Evolutionary conservation across 2,113 vertebrate genomes (phyloP), one percentile per base, ranked within the genome.

Genomic region (Artemisiospiza belli): DNA sequence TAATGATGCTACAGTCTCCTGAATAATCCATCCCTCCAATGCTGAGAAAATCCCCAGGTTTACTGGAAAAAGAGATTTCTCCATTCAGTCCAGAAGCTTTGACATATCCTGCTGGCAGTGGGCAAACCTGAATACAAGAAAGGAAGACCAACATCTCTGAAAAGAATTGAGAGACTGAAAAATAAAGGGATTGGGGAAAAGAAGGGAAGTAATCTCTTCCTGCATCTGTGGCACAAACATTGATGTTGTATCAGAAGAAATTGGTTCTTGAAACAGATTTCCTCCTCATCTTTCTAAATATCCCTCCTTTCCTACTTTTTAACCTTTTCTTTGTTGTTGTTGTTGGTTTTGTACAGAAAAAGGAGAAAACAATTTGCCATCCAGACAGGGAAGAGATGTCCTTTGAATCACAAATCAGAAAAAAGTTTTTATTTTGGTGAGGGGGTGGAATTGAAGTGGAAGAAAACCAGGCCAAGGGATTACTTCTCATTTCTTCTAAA

Each of bases 401-500:
- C 52, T 87, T 87, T 94, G 74, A 93, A 91, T 89, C 24, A 86
- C 46, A 94, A 95, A 96, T 77, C 28, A 59, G 52, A 70, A 37
- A 89, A 87, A 70, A 6, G n/a, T 66, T 76, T 82, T 89, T 80
- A 37, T 83, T 82, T 59, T 7, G 8, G 9, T 22, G 57, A 91
- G 70, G 46, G 64, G 41, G 30, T 74, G 57, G 73, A 92, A n/a
- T 83, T 85, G 66, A 91, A 83, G 46, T 66, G 58, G 78, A 89
- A 78, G 49, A 89, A 96, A 96, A 88, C 61, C 77, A 94, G 75
- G 74, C 87, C 86, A 95, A 83, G 44, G 35, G 57, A 91, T 95
- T 90, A 83, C 82, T 78, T 93, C 51, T 79, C 66, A 83, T 88
- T 90, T 89, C 51, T 90, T 82, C 62, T 80, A 68, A 93, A 46